These are phyloP conservation scores for Synergus laeviventris DNA, from an alignment of 2,888 invertebrate species.

Conservation along the genomic window DNA sequence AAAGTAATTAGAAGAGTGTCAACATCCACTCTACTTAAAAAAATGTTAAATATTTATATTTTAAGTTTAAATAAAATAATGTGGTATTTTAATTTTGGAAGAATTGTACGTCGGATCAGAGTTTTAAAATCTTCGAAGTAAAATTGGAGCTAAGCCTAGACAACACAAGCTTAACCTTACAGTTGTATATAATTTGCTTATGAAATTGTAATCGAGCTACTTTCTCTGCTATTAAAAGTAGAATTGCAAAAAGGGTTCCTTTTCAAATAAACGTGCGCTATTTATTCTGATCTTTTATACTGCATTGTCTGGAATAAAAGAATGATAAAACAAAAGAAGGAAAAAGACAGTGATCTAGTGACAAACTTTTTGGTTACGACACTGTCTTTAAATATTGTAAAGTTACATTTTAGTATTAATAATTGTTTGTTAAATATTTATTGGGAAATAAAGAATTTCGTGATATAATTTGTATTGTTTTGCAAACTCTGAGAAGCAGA, in stretches of 20 bases:
- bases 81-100: neutral
- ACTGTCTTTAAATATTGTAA: conserved; percentile 37
- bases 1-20: neutral
- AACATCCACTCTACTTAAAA: neutral
- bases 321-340: conserved; percentile 9
- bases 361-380: neutral
- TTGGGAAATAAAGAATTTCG: conserved; percentile 40
- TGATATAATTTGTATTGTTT: conserved; percentile 10
- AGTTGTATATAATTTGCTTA: conserved; percentile 32
- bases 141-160: conserved; percentile 28
- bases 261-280: conserved; percentile 11
- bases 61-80: neutral
- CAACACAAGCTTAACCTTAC: conserved; percentile 19
- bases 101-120: conserved; percentile 2
- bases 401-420: conserved; percentile 39
- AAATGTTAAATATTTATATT: neutral
- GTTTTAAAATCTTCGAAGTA: conserved; percentile 1
- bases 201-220: conserved; percentile 29
- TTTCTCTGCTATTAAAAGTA: conserved; percentile 32
- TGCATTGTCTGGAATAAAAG: conserved; percentile 29
- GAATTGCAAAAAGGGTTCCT: conserved; percentile 6
- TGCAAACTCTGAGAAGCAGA: neutral
- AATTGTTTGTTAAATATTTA: conserved; percentile 40
- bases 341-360: conserved; percentile 1
- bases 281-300: conserved; percentile 8